Evolutionary conservation across 2,888 invertebrate genomes (phyloP).

Genomic region (Chrysomela aeneicollis): DNA sequence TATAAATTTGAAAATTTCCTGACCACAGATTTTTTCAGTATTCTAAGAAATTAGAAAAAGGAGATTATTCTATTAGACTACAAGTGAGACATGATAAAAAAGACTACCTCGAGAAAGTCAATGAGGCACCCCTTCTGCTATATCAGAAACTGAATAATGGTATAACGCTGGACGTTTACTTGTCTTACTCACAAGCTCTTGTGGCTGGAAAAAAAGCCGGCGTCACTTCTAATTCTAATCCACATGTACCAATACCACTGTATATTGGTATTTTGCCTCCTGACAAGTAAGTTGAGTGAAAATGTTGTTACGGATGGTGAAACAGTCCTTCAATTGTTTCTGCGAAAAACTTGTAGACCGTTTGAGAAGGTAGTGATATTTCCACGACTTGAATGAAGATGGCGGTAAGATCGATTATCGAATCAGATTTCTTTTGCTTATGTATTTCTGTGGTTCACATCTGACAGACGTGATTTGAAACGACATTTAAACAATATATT

Average conservation of each 20-base stretch:
- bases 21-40: constrained; percentile 66
- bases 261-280: constrained; percentile 80
- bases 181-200: constrained; percentile 72
- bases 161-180: constrained; percentile 80
- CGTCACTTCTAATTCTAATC: constrained; percentile 54
- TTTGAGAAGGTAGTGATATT: no score
- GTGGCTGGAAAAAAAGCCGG: constrained; percentile 78
- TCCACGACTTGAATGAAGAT: no score
- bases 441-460: no score
- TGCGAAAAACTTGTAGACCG: no score
- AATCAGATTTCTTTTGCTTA: no score
- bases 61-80: constrained; percentile 87
- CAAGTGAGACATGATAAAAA: constrained; percentile 92
- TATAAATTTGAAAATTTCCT: not conserved
- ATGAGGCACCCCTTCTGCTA: constrained; percentile 78
- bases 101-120: constrained; percentile 83
- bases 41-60: constrained; percentile 89
- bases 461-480: no score
- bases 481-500: no score
- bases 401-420: no score
- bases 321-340: no score
- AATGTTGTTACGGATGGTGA: no score
- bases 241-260: constrained; percentile 73
- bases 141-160: constrained; percentile 78
- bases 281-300: constrained; percentile 93